These are phyloP conservation scores for Trochalopteron elliotii DNA, from an alignment of 2,113 vertebrate species.

Conservation along the genomic window DNA sequence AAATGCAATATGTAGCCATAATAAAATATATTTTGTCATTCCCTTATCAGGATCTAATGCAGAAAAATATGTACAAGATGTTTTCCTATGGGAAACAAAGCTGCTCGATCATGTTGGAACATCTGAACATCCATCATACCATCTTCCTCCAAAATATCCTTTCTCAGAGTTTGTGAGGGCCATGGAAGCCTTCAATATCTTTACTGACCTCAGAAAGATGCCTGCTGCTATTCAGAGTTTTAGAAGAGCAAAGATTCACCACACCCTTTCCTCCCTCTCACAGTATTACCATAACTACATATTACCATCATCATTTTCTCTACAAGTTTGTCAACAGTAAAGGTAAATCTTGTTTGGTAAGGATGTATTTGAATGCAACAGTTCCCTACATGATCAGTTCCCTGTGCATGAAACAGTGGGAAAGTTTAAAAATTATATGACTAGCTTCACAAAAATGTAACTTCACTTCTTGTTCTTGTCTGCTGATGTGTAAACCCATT, in stretches of 20 bases:
- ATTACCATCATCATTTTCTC: background rate
- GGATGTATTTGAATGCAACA: background rate
- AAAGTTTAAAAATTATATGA: background rate
- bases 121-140: background rate
- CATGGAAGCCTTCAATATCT: fast-evolving
- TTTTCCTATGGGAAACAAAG: background rate
- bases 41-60: background rate
- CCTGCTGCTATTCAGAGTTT: background rate
- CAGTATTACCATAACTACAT: background rate
- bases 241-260: background rate
- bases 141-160: background rate
- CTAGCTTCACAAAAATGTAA: background rate
- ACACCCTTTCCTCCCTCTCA: background rate
- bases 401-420: background rate
- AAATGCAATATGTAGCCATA: background rate
- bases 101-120: fast-evolving
- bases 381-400: background rate
- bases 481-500: background rate
- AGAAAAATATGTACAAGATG: background rate
- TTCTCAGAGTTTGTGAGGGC: background rate
- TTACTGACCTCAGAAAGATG: background rate
- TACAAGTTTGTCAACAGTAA: background rate
- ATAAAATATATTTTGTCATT: background rate
- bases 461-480: background rate
- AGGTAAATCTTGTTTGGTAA: background rate